Evolutionary conservation across 2,888 invertebrate genomes (phyloP), one percentile per base, ranked within the genome.

Genomic region (Andrena fulva): DNA sequence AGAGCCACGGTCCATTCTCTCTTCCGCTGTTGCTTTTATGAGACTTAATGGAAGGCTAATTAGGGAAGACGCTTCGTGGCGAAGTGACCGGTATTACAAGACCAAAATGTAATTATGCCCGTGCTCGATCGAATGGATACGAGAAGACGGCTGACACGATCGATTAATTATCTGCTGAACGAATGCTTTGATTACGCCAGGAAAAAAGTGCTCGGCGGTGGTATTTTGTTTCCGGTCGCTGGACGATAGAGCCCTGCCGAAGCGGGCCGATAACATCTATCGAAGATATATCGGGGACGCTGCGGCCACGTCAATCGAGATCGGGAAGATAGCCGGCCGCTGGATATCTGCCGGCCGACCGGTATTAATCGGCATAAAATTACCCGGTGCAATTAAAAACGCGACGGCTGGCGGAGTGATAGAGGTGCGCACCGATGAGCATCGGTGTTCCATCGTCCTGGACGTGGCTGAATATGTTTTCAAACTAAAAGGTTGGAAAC

Each of bases 231-330:
- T 78, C 71, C 78, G 84, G 82, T 79, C 69, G 75, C 35, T 68
- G 78, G 12, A 68, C 66, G 75, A 82, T 78, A 79, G 75, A 77
- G 63, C 24, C 56, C 31, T 29, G 56, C 42, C 12, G 54, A 24
- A n/a, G 16, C 48, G 31, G 64, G 4, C 24, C 64, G 78, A 75
- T 85, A 88, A 62, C 76, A 88, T 88, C 88, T 87, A 87, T 88
- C 77, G 82, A 80, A 78, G 87, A 82, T 87, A 88, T 81, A 87
- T 88, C 85, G 87, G 78, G 88, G 75, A 83, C 81, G 87, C 77
- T 78, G 73, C 85, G 67, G 88, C 88, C 87, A 84, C 87, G 88
- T 88, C 88, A 88, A 88, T 88, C 88, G 84, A 82, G 82, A 82
- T 82, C 54, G 7, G 70, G 7, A 67, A 63, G 82, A 88, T 88